These are phyloP conservation scores for Podabrus alpinus DNA, from an alignment of 2,888 invertebrate genomes.

Conservation along the genomic window DNA sequence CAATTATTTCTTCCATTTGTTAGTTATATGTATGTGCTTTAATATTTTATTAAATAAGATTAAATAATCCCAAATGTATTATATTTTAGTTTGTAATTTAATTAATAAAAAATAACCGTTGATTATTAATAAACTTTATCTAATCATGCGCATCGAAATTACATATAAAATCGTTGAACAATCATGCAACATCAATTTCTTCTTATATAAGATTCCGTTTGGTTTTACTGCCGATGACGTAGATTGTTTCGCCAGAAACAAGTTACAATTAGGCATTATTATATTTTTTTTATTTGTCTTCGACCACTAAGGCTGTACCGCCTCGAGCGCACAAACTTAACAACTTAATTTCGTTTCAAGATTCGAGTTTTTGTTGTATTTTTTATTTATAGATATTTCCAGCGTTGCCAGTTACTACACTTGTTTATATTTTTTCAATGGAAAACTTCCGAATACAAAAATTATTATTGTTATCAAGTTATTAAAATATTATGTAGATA, in stretches of 20 bases:
- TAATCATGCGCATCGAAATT: conserved; percentile 23
- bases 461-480: not conserved
- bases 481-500: no score
- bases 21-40: no score
- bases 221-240: conserved; percentile 23
- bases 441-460: not conserved
- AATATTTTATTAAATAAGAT: not conserved
- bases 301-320: conserved; percentile 40
- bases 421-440: not conserved
- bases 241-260: conserved; percentile 37
- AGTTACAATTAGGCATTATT: conserved; percentile 44
- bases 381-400: conserved; percentile 18
- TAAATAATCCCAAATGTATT: not conserved
- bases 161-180: conserved; percentile 7
- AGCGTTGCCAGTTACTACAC: conserved; percentile 10
- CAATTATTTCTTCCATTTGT: no score
- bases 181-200: conserved; percentile 10
- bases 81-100: not conserved
- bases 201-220: conserved; percentile 28
- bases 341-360: conserved; percentile 41
- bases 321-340: conserved; percentile 38
- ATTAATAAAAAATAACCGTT: not conserved
- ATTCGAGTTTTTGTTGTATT: conserved; percentile 36
- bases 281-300: conserved; percentile 41
- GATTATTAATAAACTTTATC: conserved; percentile 15